Evolutionary conservation across 2,888 invertebrate species (phyloP).

Genomic region (Bhutanitis thaidina): DNA sequence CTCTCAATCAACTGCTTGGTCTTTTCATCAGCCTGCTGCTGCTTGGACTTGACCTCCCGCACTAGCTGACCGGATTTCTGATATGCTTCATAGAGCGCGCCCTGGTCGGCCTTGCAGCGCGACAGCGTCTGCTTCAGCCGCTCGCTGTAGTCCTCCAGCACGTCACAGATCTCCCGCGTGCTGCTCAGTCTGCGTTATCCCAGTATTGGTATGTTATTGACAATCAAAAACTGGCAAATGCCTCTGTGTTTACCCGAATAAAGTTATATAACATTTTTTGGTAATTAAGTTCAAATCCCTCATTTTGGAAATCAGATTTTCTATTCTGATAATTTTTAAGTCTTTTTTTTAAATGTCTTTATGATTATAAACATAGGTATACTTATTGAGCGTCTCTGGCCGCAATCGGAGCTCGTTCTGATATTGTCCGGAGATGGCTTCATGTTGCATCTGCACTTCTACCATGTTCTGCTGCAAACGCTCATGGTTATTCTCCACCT

Average conservation of each 20-base stretch:
- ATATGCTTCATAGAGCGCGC: slow-evolving; percentile 46
- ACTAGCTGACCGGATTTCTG: slow-evolving; percentile 36
- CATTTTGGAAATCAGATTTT: too few relatives aligned
- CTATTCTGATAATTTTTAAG: too few relatives aligned
- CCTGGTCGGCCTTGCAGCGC: slow-evolving; percentile 48
- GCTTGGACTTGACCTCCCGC: slow-evolving; percentile 29
- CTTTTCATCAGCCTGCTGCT: slow-evolving; percentile 16
- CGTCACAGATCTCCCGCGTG: slow-evolving; percentile 54
- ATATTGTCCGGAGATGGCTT: slow-evolving; percentile 54
- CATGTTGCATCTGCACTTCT: slow-evolving; percentile 66
- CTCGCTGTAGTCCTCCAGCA: slow-evolving; percentile 46
- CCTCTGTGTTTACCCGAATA: too few relatives aligned
- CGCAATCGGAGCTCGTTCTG: slow-evolving; percentile 59
- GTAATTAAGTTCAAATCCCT: too few relatives aligned
- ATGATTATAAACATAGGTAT: neutral
- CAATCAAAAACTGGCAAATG: too few relatives aligned
- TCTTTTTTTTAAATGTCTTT: too few relatives aligned
- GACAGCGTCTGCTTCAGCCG: slow-evolving; percentile 46
- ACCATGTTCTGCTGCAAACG: slow-evolving; percentile 66
- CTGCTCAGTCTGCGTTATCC: slow-evolving; percentile 33
- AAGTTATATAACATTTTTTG: too few relatives aligned
- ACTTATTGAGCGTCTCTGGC: slow-evolving; percentile 63
- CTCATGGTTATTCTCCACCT: slow-evolving; percentile 55
- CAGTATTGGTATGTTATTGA: too few relatives aligned
- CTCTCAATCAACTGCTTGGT: slow-evolving; percentile 23